Evolutionary conservation across 2,888 invertebrate genomes (phyloP).

Genomic region (Synergus umbraculus): DNA sequence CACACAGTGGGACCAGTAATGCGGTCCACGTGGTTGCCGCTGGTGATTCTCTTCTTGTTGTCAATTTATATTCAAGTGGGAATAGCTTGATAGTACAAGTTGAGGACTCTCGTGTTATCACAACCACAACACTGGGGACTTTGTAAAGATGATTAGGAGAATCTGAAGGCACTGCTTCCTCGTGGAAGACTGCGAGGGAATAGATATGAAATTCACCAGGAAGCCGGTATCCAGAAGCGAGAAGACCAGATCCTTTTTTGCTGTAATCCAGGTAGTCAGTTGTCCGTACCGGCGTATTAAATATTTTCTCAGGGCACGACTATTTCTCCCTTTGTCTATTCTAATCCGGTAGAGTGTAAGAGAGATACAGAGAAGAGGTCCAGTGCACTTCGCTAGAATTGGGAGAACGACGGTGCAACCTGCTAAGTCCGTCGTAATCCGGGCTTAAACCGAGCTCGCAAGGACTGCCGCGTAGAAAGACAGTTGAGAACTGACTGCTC

Average conservation of each 20-base stretch:
- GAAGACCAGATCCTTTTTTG: not conserved
- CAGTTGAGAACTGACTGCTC: conserved; percentile 75
- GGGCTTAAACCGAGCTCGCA: conserved; percentile 69
- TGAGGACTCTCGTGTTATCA: not conserved
- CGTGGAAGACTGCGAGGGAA: not conserved
- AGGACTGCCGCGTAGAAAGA: conserved; percentile 74
- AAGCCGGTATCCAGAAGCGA: too few relatives aligned
- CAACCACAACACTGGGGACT: not conserved
- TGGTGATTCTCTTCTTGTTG: not conserved
- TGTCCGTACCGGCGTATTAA: not conserved
- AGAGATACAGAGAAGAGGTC: conserved; percentile 42
- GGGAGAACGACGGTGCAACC: conserved; percentile 59
- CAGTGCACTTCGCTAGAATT: conserved; percentile 18
- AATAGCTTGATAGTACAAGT: not conserved
- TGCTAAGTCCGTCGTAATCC: conserved; percentile 71
- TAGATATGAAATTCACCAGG: not conserved
- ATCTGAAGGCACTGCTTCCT: not conserved
- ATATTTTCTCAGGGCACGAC: not conserved
- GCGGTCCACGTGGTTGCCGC: not conserved
- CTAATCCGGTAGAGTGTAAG: not conserved
- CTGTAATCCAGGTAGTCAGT: not conserved
- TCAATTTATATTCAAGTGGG: not conserved
- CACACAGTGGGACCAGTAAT: not conserved
- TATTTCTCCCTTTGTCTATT: not conserved
- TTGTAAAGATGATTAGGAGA: not conserved